Evolutionary conservation across 2,888 invertebrate species (phyloP).

Genomic region (Scaptodrosophila latifasciaeformis): DNA sequence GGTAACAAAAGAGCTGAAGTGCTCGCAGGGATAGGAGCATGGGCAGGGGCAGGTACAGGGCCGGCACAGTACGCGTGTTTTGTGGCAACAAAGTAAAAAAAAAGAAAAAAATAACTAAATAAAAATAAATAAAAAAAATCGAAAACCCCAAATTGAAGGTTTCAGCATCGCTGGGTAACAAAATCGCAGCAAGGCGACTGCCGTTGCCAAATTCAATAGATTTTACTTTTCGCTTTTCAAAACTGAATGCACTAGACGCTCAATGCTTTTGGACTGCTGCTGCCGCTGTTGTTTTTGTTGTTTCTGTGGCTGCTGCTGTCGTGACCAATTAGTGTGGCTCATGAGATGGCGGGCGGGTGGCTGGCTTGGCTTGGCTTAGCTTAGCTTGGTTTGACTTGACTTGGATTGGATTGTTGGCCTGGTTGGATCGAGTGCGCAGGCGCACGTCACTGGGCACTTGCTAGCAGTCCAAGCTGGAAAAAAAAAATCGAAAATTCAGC

Average conservation of each 20-base stretch:
- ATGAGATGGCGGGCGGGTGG: slow-evolving; percentile 23
- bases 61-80: slow-evolving; percentile 28
- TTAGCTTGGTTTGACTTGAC: no score
- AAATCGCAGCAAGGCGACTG: slow-evolving; percentile 31
- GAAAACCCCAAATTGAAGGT: slow-evolving; percentile 62
- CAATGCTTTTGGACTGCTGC: background rate
- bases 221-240: slow-evolving; percentile 62
- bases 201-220: slow-evolving; percentile 63
- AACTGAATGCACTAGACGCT: slow-evolving; percentile 37
- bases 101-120: no score
- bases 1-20: slow-evolving; percentile 30
- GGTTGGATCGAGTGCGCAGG: slow-evolving; percentile 42
- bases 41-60: background rate
- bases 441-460: slow-evolving; percentile 47
- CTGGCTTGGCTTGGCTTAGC: no score
- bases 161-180: slow-evolving; percentile 40
- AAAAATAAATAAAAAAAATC: no score
- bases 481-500: background rate
- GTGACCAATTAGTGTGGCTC: slow-evolving; percentile 60
- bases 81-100: slow-evolving; percentile 17
- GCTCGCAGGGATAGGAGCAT: background rate
- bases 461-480: slow-evolving; percentile 8
- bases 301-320: slow-evolving; percentile 41
- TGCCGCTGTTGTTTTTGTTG: background rate
- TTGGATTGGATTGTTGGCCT: no score